Percentiles rank a stretch among this genome's conserved stretches.
phyloP scores from a whole-genome alignment of 2,113 vertebrate species.

The Anseranas semipalmata region DNA sequence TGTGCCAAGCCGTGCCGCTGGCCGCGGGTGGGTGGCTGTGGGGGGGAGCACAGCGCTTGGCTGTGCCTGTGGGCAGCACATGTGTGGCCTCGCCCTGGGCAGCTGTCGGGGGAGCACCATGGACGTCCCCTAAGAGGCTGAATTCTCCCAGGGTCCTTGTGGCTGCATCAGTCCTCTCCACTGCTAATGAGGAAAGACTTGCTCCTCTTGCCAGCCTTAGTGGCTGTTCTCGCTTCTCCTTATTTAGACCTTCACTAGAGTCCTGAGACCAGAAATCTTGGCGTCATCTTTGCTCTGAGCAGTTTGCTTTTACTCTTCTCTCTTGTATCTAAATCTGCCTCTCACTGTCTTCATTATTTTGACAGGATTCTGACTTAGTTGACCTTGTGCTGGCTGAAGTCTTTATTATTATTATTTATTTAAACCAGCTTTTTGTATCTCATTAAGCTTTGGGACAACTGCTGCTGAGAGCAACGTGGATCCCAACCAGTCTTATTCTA shows the following conservation, averaged over 20 bases:
- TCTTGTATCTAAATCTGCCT: not conserved
- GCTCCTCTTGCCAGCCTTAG: not conserved
- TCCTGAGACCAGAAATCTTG: not conserved
- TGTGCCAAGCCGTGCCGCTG: too few relatives aligned
- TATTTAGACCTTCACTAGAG: not conserved
- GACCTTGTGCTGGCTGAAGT: not conserved
- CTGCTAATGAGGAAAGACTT: not conserved
- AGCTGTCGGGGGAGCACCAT: rapidly evolving
- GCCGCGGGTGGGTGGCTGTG: too few relatives aligned
- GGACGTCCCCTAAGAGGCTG: not conserved
- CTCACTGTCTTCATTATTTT: not conserved
- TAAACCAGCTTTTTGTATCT: not conserved
- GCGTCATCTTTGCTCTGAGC: not conserved
- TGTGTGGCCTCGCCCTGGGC: not conserved
- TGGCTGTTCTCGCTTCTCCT: not conserved
- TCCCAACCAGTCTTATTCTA: not conserved
- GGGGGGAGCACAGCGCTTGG: not conserved
- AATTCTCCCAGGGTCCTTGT: not conserved
- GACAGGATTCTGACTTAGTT: not conserved
- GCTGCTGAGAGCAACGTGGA: not conserved
- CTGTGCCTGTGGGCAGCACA: too few relatives aligned
- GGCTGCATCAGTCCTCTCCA: rapidly evolving
- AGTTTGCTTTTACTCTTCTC: not conserved
- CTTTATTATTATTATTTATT: not conserved
- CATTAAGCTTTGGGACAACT: not conserved